Evolutionary conservation across 2,888 invertebrate species (phyloP), one percentile per base, ranked within the genome.

Genomic region (Drosophila anceps): DNA sequence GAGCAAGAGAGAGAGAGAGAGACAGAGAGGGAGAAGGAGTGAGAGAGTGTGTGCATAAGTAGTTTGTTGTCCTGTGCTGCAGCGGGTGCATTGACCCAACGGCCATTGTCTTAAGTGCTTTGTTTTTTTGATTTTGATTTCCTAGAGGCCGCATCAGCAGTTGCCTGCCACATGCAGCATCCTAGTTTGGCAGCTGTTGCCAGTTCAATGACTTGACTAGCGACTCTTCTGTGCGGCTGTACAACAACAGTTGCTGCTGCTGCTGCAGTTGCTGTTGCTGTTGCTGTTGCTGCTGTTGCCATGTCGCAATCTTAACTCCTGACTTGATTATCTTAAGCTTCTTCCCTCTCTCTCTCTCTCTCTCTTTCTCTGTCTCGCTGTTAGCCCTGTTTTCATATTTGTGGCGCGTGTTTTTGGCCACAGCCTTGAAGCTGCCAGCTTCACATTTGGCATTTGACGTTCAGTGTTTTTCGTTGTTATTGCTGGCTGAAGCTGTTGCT

Each of bases 361-460:
- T 4, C 24, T 9, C 46, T 27, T 5, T 29, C 6, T 29, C 51
- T 1, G 12, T 9, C 13, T 20, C 24, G 46, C 48, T 39, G 35
- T 54, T 31, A 20, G 35, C 35, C 35, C 53, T 37, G 53, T 46
- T 70, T 43, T 41, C 39, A 29, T 13, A n/a, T 31, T 35, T 63
- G 33, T 64, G 53, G 78, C 55, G 55, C 55, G 55, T 55, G 55
- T 31, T 43, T 58, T 58, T 46, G 58, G 58, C 27, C 44, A 46
- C 18, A 58, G 75, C 80, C 80, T 82, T 82, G 81, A 69, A 65
- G 64, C 35, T 7, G 27, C 27, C 54, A 53, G 66, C 60, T 13
- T 65, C 67, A 71, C 82, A 74, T 82, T 81, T 81, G 76, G 72
- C 79, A 81, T 82, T 81, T 82, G 64, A 43, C 31, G 57, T 41